Evolutionary conservation across 1,140 invertebrate genomes (phyloP).

Genomic region (Zeugodacus cucurbitae): DNA sequence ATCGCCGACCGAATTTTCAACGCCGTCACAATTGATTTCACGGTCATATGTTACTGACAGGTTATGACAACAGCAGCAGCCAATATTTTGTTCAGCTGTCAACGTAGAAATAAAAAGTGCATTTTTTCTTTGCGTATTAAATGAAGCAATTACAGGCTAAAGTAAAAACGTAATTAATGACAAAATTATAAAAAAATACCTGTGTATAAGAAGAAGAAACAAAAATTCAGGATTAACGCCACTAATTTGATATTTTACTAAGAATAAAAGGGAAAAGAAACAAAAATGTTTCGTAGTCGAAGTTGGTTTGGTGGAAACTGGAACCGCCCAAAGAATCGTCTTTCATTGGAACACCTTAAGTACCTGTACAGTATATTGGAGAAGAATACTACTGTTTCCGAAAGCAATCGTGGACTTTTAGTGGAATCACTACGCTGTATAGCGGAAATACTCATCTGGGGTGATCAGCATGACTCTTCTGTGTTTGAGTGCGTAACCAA

Average conservation of each 20-base stretch:
- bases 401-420: conserved; percentile 92
- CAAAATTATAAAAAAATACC: background rate
- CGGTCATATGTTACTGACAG: conserved; percentile 16
- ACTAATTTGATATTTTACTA: background rate
- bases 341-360: conserved; percentile 96
- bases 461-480: conserved; percentile 99
- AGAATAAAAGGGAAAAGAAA: background rate
- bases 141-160: background rate
- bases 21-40: background rate
- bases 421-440: conserved; percentile 97
- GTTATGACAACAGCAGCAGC: background rate
- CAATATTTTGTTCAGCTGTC: background rate
- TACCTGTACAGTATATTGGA: conserved; percentile 95
- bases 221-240: background rate
- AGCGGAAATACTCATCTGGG: conserved; percentile 99
- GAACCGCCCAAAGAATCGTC: conserved; percentile 94
- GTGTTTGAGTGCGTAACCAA: conserved; percentile 93
- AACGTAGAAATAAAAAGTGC: background rate
- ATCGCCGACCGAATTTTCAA: background rate
- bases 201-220: background rate
- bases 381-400: conserved; percentile 97
- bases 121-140: background rate
- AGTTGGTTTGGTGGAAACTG: conserved; percentile 88
- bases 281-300: conserved; percentile 82
- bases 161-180: conserved; percentile 30